Evolutionary conservation across 2,113 vertebrate species (phyloP).

Genomic region (Barbus barbus): DNA sequence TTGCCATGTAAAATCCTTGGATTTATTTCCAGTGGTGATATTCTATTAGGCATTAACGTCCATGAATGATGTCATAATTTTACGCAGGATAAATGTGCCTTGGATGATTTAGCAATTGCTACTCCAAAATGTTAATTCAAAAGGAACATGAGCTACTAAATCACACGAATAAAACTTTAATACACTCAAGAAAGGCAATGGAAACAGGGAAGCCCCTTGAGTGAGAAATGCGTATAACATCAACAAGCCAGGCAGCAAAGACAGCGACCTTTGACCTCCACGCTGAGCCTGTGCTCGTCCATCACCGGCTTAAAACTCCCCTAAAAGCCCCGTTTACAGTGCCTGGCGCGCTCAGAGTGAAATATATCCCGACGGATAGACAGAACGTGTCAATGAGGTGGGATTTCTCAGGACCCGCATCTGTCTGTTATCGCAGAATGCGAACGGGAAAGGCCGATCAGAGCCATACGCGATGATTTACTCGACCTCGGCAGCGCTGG

Average conservation of each 20-base stretch:
- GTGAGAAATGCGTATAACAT: slow-evolving; percentile 73
- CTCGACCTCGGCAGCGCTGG: too few species aligned
- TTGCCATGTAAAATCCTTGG: slow-evolving; percentile 64
- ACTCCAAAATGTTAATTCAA: slow-evolving; percentile 62
- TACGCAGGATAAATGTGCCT: slow-evolving; percentile 60
- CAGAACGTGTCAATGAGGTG: slow-evolving; percentile 87
- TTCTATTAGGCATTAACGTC: slow-evolving; percentile 68
- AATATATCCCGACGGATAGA: slow-evolving; percentile 87
- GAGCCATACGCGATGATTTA: too few species aligned
- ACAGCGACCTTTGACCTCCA: slow-evolving; percentile 81
- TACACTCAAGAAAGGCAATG: slow-evolving; percentile 47
- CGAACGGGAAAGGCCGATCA: slow-evolving; percentile 72
- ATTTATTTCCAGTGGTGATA: slow-evolving; percentile 72
- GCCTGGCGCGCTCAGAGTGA: slow-evolving; percentile 80
- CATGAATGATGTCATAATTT: slow-evolving; percentile 71
- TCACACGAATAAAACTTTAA: slow-evolving; percentile 68
- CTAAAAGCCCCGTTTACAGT: slow-evolving; percentile 87
- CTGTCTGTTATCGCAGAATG: slow-evolving; percentile 80
- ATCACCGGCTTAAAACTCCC: slow-evolving; percentile 87
- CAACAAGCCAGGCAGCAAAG: slow-evolving; percentile 75
- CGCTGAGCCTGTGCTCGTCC: slow-evolving; percentile 85
- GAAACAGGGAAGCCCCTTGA: slow-evolving; percentile 60
- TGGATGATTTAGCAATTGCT: slow-evolving; percentile 57
- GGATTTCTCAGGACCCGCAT: slow-evolving; percentile 89
- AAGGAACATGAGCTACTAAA: slow-evolving; percentile 65